Conservation (phyloP, 2,797 vertebrate species). For the Acanthurus tractus region DNA sequence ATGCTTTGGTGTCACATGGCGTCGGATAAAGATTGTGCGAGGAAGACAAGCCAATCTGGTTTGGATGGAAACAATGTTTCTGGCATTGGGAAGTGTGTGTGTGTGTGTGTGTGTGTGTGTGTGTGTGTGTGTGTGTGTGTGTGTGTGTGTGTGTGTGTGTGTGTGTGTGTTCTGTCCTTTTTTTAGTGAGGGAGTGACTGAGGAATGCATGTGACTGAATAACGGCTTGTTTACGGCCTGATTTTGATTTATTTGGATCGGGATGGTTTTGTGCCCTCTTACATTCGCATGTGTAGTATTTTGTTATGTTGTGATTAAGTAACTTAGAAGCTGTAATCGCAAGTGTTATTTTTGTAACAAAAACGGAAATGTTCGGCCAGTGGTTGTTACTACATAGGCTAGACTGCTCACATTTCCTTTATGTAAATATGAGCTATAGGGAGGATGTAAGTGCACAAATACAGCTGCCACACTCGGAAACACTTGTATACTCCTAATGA, state of each 20-base stretch:
- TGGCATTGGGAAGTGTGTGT: constrained; percentile 28
- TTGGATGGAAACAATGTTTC: constrained; percentile 50
- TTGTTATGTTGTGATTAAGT: constrained; percentile 37
- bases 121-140: constrained; percentile 31
- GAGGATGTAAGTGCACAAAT: background rate
- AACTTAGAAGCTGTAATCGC: background rate
- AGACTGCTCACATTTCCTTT: constrained; percentile 32
- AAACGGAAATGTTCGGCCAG: constrained; percentile 30
- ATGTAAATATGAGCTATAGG: background rate
- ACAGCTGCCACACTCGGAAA: background rate
- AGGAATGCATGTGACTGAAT: constrained; percentile 57
- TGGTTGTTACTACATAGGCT: constrained; percentile 28
- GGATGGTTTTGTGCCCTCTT: constrained; percentile 15
- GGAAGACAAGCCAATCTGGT: constrained; percentile 25
- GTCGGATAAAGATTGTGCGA: constrained; percentile 54
- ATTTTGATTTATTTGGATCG: constrained; percentile 36
- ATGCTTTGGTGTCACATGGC: constrained; percentile 55
- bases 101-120: constrained; percentile 26
- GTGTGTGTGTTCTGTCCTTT: constrained; percentile 47
- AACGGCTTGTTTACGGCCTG: constrained; percentile 52
- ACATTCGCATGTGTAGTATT: constrained; percentile 22
- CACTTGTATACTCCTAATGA: background rate
- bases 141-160: constrained; percentile 27
- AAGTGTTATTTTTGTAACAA: constrained; percentile 18
- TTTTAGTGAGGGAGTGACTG: constrained; percentile 67